Conservation (phyloP, 1,140 invertebrate species). For the Apis florea region DNA sequence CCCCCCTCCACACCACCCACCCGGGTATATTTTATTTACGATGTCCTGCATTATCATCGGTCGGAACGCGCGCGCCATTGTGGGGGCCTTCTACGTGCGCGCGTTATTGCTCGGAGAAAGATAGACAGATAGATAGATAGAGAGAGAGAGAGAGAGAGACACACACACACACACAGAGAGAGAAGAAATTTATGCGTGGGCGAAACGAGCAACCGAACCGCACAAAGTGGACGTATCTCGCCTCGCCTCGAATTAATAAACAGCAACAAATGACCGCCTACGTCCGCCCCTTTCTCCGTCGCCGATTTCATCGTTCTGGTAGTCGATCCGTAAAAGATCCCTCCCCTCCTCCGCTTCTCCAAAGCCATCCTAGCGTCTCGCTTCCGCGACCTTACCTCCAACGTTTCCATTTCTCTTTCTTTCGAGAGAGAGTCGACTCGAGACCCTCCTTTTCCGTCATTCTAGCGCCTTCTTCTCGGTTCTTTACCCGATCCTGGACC, state of each 20-base stretch:
- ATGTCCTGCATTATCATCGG: conserved; percentile 60
- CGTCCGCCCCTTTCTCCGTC: conserved; percentile 72
- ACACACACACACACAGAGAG: conserved; percentile 40
- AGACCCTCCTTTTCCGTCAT: conserved; percentile 26
- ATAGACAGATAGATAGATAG: conserved; percentile 38
- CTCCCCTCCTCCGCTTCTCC: conserved; percentile 9
- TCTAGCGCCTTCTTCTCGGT: conserved; percentile 4
- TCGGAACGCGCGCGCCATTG: conserved; percentile 42
- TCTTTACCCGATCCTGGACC: conserved; percentile 50
- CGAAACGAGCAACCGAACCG: conserved; percentile 75
- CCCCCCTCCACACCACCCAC: not conserved
- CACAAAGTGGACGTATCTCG: conserved; percentile 75
- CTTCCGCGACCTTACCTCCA: no score
- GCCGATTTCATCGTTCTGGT: conserved; percentile 74
- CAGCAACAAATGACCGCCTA: conserved; percentile 78
- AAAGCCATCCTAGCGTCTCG: no score
- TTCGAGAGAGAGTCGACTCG: conserved; percentile 37
- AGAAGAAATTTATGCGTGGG: conserved; percentile 70
- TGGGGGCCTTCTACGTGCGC: conserved; percentile 34
- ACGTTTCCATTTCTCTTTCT: conserved; percentile 15
- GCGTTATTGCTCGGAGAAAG: conserved; percentile 43
- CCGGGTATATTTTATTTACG: conserved; percentile 59
- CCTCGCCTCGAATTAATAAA: conserved; percentile 79
- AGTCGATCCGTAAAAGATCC: conserved; percentile 70
- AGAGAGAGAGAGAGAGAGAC: conserved; percentile 44